Conservation (phyloP, 2,797 vertebrate genomes). For the Lacerta agilis region DNA sequence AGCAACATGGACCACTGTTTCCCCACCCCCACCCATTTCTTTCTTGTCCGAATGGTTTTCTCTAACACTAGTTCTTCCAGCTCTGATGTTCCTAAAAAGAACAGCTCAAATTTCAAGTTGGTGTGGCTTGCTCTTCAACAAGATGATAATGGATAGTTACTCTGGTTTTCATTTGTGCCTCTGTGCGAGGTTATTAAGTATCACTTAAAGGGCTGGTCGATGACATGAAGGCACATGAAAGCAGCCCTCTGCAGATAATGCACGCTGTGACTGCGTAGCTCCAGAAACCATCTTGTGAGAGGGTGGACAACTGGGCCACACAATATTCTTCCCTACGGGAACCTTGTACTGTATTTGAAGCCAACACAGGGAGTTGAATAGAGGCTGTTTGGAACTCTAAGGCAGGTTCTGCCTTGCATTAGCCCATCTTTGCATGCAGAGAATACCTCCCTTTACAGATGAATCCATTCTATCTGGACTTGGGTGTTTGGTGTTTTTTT, state of each 20-base stretch:
- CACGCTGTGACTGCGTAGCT: not conserved
- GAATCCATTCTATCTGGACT: not conserved
- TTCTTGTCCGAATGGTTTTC: not conserved
- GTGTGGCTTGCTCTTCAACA: not conserved
- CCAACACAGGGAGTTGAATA: not conserved
- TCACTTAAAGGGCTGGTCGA: not conserved
- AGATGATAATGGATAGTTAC: not conserved
- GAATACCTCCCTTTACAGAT: not conserved
- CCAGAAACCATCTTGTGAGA: not conserved
- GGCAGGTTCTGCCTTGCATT: not conserved
- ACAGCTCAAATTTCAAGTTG: not conserved
- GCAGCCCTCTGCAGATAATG: not conserved
- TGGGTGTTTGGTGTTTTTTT: not conserved
- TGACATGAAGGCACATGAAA: not conserved
- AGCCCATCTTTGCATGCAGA: not conserved
- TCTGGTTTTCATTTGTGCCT: not conserved
- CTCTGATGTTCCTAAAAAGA: not conserved
- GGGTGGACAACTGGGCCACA: not conserved
- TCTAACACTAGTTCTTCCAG: not conserved
- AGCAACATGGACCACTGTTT: not conserved
- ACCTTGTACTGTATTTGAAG: not conserved
- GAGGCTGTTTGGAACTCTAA: not conserved
- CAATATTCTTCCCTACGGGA: not conserved
- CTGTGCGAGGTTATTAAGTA: not conserved
- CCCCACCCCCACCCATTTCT: too few relatives aligned